Percentiles rank a stretch among this genome's conserved stretches.
Conservation (phyloP, 2,888 invertebrate genomes). For the Limnephilus auricula region DNA sequence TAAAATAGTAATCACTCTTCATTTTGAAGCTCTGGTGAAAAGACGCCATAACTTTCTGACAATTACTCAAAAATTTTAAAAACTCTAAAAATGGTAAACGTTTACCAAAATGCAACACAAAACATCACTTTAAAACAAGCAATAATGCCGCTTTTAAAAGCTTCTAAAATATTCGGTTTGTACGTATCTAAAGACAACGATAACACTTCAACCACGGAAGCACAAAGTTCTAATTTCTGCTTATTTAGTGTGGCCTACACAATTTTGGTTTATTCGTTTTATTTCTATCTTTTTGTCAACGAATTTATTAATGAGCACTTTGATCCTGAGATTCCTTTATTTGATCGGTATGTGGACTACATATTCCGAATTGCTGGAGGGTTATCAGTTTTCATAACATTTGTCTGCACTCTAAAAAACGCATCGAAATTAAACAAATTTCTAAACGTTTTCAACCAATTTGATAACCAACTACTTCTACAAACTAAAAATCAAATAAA, state of each 20-base stretch:
- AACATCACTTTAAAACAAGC: background rate
- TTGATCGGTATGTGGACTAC: background rate
- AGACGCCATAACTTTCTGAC: too few species aligned
- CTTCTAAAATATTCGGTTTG: slow-evolving; percentile 14
- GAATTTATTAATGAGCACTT: background rate
- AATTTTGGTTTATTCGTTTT: background rate
- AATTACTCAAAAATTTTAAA: too few species aligned
- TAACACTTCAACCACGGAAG: background rate
- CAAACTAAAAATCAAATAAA: background rate
- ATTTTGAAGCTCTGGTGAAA: too few species aligned
- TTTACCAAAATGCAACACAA: background rate
- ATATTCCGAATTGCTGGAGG: background rate
- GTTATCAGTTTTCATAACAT: background rate
- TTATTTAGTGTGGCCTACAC: background rate
- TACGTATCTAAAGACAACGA: background rate
- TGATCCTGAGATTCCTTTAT: background rate
- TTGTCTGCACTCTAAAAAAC: background rate
- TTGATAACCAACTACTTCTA: background rate
- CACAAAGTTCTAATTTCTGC: background rate
- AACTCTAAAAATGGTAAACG: too few species aligned
- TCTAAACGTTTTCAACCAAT: background rate
- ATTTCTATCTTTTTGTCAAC: background rate
- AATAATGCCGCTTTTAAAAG: slow-evolving; percentile 3
- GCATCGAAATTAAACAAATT: background rate
- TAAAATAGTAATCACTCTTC: too few species aligned